Percentiles rank a stretch among this genome's conserved stretches.
These are phyloP conservation scores for Temnothorax curvispinosus DNA, from an alignment of 1,140 invertebrate genomes.

Conservation along the genomic window DNA sequence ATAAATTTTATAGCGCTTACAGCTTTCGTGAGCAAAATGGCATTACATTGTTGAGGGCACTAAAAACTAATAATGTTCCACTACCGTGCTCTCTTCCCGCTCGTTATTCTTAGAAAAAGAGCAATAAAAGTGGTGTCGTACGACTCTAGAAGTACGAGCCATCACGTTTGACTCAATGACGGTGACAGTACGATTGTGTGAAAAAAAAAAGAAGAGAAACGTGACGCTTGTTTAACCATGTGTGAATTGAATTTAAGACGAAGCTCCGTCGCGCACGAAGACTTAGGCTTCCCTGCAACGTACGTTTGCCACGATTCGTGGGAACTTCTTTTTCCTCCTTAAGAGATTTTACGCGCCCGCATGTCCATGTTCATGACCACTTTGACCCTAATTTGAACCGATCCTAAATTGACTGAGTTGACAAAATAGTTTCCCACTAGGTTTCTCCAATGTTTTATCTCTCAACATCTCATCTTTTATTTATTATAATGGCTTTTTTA, in stretches of 20 bases:
- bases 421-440: conserved; percentile 23
- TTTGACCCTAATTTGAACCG: conserved; percentile 45
- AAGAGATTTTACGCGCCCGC: conserved; percentile 64
- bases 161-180: conserved; percentile 36
- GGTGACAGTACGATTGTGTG: conserved; percentile 40
- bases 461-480: background rate
- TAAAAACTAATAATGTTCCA: conserved; percentile 1
- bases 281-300: conserved; percentile 50
- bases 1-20: conserved; percentile 11
- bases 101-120: conserved; percentile 26
- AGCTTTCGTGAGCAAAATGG: background rate
- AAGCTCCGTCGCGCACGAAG: conserved; percentile 53
- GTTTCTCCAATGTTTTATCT: background rate
- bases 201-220: conserved; percentile 56
- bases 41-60: background rate
- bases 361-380: conserved; percentile 41
- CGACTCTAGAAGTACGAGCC: conserved; percentile 23
- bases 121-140: conserved; percentile 26
- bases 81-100: background rate
- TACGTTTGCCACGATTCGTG: conserved; percentile 59
- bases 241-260: conserved; percentile 66
- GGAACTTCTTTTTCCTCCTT: conserved; percentile 65
- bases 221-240: conserved; percentile 63
- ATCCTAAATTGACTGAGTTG: conserved; percentile 30
- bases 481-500: background rate